These are phyloP conservation scores for Steinernema hermaphroditum DNA, from an alignment of 2,888 invertebrate species.

Conservation along the genomic window DNA sequence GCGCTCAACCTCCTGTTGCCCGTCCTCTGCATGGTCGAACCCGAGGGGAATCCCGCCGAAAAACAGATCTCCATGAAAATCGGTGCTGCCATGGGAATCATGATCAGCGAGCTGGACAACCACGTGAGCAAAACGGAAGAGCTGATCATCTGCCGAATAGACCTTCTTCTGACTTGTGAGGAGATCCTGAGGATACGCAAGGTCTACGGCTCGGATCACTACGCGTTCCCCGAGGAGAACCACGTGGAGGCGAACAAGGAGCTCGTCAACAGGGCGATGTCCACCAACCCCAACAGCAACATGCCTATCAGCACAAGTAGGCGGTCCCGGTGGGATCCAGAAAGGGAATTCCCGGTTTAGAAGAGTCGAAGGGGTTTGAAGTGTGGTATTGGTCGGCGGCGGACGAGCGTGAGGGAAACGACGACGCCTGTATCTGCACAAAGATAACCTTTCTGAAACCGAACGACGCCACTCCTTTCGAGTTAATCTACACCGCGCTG, in stretches of 20 bases:
- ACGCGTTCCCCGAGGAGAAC: conserved; percentile 63
- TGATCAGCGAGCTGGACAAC: conserved; percentile 52
- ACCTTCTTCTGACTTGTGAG: conserved; percentile 44
- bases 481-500: conserved; percentile 35
- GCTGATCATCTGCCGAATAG: conserved; percentile 47
- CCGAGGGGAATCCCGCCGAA: conserved; percentile 47
- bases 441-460: conserved; percentile 7
- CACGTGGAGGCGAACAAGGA: conserved; percentile 31
- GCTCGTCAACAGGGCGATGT: conserved; percentile 23
- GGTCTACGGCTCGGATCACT: conserved; percentile 51
- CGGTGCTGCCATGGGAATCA: conserved; percentile 51
- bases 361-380: conserved; percentile 18
- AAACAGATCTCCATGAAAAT: conserved; percentile 53
- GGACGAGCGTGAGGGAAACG: conserved; percentile 13
- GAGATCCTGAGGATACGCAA: conserved; percentile 41
- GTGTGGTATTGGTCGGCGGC: conserved; percentile 26
- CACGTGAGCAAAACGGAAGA: conserved; percentile 49
- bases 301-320: neutral
- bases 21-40: conserved; percentile 42
- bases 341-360: neutral
- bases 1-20: conserved; percentile 41
- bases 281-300: neutral
- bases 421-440: neutral
- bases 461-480: conserved; percentile 32
- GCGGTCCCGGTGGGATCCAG: neutral